These are phyloP conservation scores for Tetragonula carbonaria DNA, from an alignment of 2,888 invertebrate genomes.

Conservation along the genomic window DNA sequence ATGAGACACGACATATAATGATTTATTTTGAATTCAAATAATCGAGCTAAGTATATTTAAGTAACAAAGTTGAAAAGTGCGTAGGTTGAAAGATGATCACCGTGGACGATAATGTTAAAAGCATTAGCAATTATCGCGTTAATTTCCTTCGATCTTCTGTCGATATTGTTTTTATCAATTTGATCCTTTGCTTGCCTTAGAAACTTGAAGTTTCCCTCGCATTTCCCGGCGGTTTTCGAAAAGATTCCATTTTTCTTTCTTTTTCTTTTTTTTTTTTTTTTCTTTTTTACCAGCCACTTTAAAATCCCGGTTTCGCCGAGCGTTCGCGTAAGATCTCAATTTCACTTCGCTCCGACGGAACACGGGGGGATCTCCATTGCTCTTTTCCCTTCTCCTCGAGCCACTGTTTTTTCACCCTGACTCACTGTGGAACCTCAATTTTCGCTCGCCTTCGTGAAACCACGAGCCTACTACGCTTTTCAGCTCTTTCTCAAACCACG, in stretches of 20 bases:
- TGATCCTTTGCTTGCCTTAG: too few relatives aligned
- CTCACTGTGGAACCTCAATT: slow-evolving; percentile 43
- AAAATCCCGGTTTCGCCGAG: slow-evolving; percentile 25
- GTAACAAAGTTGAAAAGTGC: not conserved
- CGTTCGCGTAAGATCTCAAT: slow-evolving; percentile 30
- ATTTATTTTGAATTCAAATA: too few relatives aligned
- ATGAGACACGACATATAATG: too few relatives aligned
- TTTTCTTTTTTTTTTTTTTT: not conserved
- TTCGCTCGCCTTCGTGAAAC: slow-evolving; percentile 30
- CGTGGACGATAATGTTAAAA: not conserved
- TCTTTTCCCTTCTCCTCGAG: not conserved
- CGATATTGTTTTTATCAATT: not conserved
- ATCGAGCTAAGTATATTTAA: too few relatives aligned
- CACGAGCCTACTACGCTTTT: slow-evolving; percentile 1
- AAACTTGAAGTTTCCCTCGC: not conserved
- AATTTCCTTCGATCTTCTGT: not conserved
- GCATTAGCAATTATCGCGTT: not conserved
- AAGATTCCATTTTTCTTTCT: not conserved
- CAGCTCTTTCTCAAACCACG: slow-evolving; percentile 12
- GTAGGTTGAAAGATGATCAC: not conserved
- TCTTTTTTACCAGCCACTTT: slow-evolving; percentile 12
- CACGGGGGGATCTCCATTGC: slow-evolving; percentile 7
- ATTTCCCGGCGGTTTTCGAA: not conserved
- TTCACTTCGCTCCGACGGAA: slow-evolving; percentile 18
- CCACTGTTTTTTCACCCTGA: slow-evolving; percentile 31